Evolutionary conservation across 2,113 vertebrate genomes (phyloP).

Genomic region (Electrona antarctica): DNA sequence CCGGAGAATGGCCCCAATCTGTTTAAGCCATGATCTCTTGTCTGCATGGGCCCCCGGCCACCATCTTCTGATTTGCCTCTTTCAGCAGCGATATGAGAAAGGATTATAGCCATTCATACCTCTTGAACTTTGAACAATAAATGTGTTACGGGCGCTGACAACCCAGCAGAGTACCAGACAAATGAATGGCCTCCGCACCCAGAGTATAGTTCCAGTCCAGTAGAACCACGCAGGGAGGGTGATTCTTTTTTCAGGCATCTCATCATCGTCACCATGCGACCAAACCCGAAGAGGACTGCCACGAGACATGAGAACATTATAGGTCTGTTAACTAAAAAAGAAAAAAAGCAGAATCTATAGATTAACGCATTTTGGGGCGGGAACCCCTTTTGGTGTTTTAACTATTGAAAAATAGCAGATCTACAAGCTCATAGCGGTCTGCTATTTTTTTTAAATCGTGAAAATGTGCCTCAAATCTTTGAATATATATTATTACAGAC

Average conservation of each 20-base stretch:
- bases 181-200: conserved; percentile 54
- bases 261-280: conserved; percentile 10
- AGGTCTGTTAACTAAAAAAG: no score
- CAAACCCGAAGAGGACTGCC: conserved; percentile 5
- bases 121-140: conserved; percentile 62
- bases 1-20: conserved; percentile 70
- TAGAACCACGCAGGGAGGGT: conserved; percentile 5
- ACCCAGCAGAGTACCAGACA: conserved; percentile 47
- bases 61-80: conserved; percentile 52
- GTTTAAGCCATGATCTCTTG: conserved; percentile 74
- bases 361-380: no score
- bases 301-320: not conserved
- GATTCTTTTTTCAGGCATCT: conserved; percentile 27
- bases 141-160: conserved; percentile 65
- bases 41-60: conserved; percentile 47
- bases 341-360: no score
- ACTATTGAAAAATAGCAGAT: no score
- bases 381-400: no score
- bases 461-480: no score
- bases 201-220: conserved; percentile 47
- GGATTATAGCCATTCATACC: conserved; percentile 60
- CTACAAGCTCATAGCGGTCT: no score
- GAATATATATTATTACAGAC: no score
- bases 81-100: conserved; percentile 49
- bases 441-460: no score